A percentile compares a stretch with the other conserved stretches of the same genome.
Evolutionary conservation across 1,140 invertebrate genomes (phyloP).

Genomic region (Orchesella cincta): DNA sequence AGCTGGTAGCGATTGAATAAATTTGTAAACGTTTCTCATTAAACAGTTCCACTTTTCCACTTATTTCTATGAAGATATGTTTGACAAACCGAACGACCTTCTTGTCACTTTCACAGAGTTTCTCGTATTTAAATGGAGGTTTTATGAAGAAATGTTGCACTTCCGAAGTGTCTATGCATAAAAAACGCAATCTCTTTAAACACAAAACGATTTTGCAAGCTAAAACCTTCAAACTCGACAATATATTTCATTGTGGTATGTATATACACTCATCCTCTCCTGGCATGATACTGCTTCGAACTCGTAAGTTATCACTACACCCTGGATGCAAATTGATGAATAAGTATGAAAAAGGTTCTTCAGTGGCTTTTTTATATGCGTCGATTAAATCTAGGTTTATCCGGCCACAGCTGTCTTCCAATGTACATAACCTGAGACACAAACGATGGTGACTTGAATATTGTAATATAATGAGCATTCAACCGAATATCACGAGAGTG

Average conservation of each 20-base stretch:
- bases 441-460: constrained; percentile 39
- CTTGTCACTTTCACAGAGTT: not conserved
- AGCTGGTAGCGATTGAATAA: not conserved
- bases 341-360: constrained; percentile 32
- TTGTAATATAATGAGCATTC: constrained; percentile 31
- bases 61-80: not conserved
- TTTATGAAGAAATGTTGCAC: constrained; percentile 18
- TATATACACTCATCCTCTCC: constrained; percentile 26
- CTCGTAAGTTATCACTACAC: constrained; percentile 35
- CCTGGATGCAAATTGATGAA: constrained; percentile 35
- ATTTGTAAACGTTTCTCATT: not conserved
- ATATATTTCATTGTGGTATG: constrained; percentile 14
- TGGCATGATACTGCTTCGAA: constrained; percentile 29
- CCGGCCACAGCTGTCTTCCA: constrained; percentile 32
- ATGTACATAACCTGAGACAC: constrained; percentile 39
- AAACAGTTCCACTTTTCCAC: not conserved
- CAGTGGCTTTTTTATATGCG: constrained; percentile 39
- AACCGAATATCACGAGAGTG: constrained; percentile 35
- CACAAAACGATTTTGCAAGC: not conserved
- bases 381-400: constrained; percentile 8
- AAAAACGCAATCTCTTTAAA: constrained; percentile 1
- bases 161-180: not conserved
- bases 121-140: not conserved
- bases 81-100: not conserved
- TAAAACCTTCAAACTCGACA: constrained; percentile 15